Percentiles rank a stretch among this genome's conserved stretches.
These are phyloP conservation scores for Cynopterus brachyotis DNA, from an alignment of 2,113 vertebrate species.

Conservation along the genomic window DNA sequence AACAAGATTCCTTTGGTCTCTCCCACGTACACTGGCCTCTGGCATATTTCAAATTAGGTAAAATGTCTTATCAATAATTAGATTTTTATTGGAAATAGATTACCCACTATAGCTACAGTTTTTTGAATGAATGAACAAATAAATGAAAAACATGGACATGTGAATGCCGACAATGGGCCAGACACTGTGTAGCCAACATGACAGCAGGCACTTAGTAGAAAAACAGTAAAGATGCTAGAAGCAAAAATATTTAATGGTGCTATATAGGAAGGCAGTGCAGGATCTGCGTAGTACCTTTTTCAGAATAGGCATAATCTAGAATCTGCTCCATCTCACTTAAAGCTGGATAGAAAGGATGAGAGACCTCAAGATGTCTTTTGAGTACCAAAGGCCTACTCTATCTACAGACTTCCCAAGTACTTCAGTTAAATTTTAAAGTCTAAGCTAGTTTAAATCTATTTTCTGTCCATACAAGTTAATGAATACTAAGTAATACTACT, in stretches of 20 bases:
- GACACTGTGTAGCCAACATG: neutral
- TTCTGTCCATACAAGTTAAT: neutral
- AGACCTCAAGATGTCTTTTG: neutral
- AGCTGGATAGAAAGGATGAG: neutral
- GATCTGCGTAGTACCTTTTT: neutral
- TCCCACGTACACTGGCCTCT: neutral
- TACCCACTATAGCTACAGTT: neutral
- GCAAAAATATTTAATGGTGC: neutral
- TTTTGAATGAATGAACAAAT: neutral
- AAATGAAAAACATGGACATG: neutral
- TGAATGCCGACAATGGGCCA: neutral
- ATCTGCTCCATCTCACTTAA: neutral
- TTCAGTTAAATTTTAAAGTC: slow-evolving; percentile 20
- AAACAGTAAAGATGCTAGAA: slow-evolving; percentile 20
- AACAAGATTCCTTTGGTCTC: slow-evolving; percentile 36
- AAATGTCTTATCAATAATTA: neutral
- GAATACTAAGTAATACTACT: slow-evolving; percentile 18
- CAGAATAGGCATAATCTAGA: neutral
- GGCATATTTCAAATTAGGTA: neutral
- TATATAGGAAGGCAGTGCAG: neutral
- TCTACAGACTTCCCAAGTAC: neutral
- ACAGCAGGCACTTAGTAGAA: slow-evolving; percentile 36
- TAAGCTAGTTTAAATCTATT: slow-evolving; percentile 9
- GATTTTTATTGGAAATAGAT: neutral
- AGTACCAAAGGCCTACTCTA: slow-evolving; percentile 16